Evolutionary conservation across 1,140 invertebrate genomes (phyloP).

Genomic region (Dreissena rostriformis): DNA sequence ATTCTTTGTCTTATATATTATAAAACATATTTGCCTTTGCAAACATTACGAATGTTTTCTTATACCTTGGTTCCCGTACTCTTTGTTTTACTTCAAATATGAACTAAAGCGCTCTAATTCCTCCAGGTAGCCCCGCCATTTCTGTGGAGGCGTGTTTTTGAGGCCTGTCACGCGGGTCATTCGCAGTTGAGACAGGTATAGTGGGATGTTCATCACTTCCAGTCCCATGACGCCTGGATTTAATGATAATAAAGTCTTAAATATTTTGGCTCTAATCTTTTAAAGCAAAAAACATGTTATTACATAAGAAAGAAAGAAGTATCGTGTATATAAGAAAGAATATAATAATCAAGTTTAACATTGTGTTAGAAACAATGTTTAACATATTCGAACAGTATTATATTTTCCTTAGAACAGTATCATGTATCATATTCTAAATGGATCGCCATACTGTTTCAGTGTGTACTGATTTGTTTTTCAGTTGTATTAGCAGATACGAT

Average conservation of each 20-base stretch:
- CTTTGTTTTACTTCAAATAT: constrained; percentile 18
- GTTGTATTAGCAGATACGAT: too few species aligned
- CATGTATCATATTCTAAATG: too few species aligned
- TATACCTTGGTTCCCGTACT: constrained; percentile 40
- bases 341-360: too few species aligned
- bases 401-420: too few species aligned
- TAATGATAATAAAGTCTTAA: not conserved
- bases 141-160: not conserved
- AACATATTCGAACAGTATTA: too few species aligned
- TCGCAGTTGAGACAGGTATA: constrained; percentile 31
- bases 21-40: not conserved
- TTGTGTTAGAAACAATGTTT: too few species aligned
- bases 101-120: constrained; percentile 12
- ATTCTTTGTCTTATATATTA: not conserved
- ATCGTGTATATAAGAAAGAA: too few species aligned
- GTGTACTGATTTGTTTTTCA: too few species aligned
- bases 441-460: too few species aligned
- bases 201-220: constrained; percentile 25
- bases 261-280: too few species aligned
- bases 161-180: constrained; percentile 14
- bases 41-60: not conserved
- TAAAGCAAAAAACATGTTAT: too few species aligned
- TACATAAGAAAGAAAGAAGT: too few species aligned
- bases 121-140: constrained; percentile 36
- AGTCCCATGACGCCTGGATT: constrained; percentile 24